Evolutionary conservation across 92 coral and sea anemone genomes (phyloP).

Genomic region (Porites cylindrica): DNA sequence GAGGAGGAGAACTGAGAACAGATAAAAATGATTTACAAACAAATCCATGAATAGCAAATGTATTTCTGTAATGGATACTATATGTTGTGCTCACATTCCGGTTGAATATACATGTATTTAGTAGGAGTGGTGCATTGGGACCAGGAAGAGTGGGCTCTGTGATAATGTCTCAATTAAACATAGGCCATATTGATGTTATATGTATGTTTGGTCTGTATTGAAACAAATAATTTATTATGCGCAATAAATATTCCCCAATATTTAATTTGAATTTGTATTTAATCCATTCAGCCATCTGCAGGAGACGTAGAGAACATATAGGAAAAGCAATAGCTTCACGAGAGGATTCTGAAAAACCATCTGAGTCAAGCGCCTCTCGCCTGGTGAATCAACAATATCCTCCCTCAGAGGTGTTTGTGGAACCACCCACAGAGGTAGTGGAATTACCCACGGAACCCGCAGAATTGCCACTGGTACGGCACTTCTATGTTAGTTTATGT

Average conservation of each 20-base stretch:
- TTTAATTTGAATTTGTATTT: slow-evolving; percentile 12
- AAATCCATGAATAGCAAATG: no score
- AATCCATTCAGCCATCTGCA: slow-evolving; percentile 26
- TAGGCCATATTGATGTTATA: no score
- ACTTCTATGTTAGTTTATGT: slow-evolving; percentile 11
- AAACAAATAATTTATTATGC: not conserved
- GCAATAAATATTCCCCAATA: slow-evolving; percentile 21
- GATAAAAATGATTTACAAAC: no score
- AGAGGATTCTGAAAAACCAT: not conserved
- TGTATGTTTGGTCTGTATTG: no score
- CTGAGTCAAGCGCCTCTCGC: slow-evolving; percentile 11
- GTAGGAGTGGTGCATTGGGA: no score
- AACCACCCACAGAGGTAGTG: slow-evolving; percentile 14
- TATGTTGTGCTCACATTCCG: no score
- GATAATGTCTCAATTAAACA: no score
- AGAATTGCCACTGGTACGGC: slow-evolving; percentile 21
- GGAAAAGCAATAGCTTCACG: slow-evolving; percentile 19
- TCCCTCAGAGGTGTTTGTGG: slow-evolving; percentile 14
- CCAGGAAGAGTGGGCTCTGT: no score
- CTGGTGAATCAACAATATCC: slow-evolving; percentile 23
- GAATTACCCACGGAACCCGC: slow-evolving; percentile 3
- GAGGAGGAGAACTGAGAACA: no score
- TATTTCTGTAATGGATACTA: no score
- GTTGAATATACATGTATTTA: no score
- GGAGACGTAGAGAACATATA: slow-evolving; percentile 22